Evolutionary conservation across 2,797 vertebrate species (phyloP).

Genomic region (Melanotaenia trifasciata): DNA sequence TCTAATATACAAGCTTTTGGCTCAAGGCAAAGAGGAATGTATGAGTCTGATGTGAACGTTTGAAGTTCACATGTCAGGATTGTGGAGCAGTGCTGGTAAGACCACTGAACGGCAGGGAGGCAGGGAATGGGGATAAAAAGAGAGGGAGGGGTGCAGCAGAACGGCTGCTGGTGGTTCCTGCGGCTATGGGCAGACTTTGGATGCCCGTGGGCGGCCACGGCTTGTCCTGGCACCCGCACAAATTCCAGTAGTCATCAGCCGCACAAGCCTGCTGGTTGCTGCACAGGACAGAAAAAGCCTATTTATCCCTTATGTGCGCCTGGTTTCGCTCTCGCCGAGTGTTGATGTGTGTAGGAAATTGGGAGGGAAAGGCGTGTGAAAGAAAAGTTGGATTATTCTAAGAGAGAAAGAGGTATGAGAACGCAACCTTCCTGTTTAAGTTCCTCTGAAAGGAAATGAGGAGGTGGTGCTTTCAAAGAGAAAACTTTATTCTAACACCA

Average conservation of each 20-base stretch:
- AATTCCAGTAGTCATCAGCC: slow-evolving; percentile 81
- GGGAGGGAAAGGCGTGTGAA: slow-evolving; percentile 61
- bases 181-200: slow-evolving; percentile 76
- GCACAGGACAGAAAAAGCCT: slow-evolving; percentile 53
- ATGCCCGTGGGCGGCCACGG: slow-evolving; percentile 77
- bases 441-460: slow-evolving; percentile 43
- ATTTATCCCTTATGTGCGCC: slow-evolving; percentile 62
- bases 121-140: slow-evolving; percentile 49
- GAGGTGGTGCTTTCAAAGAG: slow-evolving; percentile 26
- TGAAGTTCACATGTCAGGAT: slow-evolving; percentile 65
- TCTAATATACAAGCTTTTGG: slow-evolving; percentile 37
- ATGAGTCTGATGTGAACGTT: slow-evolving; percentile 59
- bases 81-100: slow-evolving; percentile 53
- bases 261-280: slow-evolving; percentile 60
- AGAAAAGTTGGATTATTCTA: slow-evolving; percentile 66
- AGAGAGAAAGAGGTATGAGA: slow-evolving; percentile 55
- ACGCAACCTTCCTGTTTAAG: slow-evolving; percentile 50
- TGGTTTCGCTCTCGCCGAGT: slow-evolving; percentile 52
- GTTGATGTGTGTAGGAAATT: slow-evolving; percentile 49
- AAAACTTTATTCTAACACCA: slow-evolving; percentile 7
- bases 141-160: slow-evolving; percentile 58
- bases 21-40: slow-evolving; percentile 57
- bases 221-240: slow-evolving; percentile 74
- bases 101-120: slow-evolving; percentile 37
- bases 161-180: slow-evolving; percentile 78